A percentile compares a stretch with the other conserved stretches of the same genome.
phyloP scores from a whole-genome alignment of 2,888 invertebrate genomes.

The Trichogramma evanescens region DNA sequence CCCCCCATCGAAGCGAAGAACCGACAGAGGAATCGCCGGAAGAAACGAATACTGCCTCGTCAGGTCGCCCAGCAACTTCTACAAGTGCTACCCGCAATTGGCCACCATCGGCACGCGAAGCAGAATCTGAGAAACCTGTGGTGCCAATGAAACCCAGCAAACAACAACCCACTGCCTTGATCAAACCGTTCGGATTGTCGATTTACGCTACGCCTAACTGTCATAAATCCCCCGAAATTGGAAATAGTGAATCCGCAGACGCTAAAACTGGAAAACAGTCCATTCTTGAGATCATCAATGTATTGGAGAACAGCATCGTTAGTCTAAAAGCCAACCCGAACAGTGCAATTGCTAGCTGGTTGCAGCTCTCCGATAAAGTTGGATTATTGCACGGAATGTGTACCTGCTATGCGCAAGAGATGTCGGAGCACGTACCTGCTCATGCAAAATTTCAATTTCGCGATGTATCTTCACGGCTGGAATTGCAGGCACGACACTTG shows the following conservation, averaged over 20 bases:
- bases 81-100: slow-evolving; percentile 40
- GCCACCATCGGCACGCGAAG: slow-evolving; percentile 51
- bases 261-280: slow-evolving; percentile 41
- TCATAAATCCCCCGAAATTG: slow-evolving; percentile 25
- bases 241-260: neutral
- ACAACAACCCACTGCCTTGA: slow-evolving; percentile 41
- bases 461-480: slow-evolving; percentile 64
- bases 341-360: slow-evolving; percentile 63
- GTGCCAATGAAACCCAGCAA: slow-evolving; percentile 50
- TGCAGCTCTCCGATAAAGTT: slow-evolving; percentile 73
- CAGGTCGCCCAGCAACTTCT: slow-evolving; percentile 49
- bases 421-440: slow-evolving; percentile 61
- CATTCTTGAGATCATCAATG: slow-evolving; percentile 61
- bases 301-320: slow-evolving; percentile 59
- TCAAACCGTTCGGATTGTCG: slow-evolving; percentile 51
- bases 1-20: slow-evolving; percentile 29
- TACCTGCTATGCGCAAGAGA: slow-evolving; percentile 73
- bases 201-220: slow-evolving; percentile 73
- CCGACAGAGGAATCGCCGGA: slow-evolving; percentile 45
- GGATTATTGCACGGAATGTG: slow-evolving; percentile 77
- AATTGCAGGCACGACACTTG: slow-evolving; percentile 62
- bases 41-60: slow-evolving; percentile 45
- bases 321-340: slow-evolving; percentile 53
- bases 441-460: slow-evolving; percentile 84
- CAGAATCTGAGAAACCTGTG: slow-evolving; percentile 57